A percentile compares a stretch with the other conserved stretches of the same genome.
These are phyloP conservation scores for Threskiornis aethiopicus DNA, from an alignment of 2,797 vertebrate species.

Conservation along the genomic window DNA sequence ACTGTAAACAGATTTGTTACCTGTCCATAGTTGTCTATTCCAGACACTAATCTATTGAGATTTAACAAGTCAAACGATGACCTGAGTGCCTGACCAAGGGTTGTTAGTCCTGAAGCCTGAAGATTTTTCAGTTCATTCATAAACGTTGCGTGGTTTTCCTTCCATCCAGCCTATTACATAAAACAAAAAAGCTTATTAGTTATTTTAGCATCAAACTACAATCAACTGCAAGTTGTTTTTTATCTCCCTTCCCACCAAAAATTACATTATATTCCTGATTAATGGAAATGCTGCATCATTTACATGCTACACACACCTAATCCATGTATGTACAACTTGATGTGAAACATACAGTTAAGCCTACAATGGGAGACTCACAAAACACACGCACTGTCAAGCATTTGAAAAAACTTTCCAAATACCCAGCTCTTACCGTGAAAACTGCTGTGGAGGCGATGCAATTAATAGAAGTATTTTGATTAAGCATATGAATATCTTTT, in stretches of 20 bases:
- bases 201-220: not conserved
- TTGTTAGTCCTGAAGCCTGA: constrained; percentile 93
- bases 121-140: constrained; percentile 99
- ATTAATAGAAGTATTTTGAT: not conserved
- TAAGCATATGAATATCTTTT: not conserved
- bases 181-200: not conserved
- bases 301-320: not conserved
- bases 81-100: constrained; percentile 92
- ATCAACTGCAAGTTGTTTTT: not conserved
- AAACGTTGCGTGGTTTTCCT: constrained; percentile 97
- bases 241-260: not conserved
- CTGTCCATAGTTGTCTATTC: constrained; percentile 99
- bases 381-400: not conserved
- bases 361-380: not conserved
- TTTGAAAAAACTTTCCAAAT: not conserved
- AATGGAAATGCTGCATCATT: not conserved
- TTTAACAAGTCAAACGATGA: constrained; percentile 97
- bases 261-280: not conserved
- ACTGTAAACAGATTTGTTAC: constrained; percentile 70
- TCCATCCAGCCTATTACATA: constrained; percentile 91
- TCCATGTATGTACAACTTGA: not conserved
- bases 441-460: not conserved
- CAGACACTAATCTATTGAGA: constrained; percentile 97
- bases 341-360: not conserved
- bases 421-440: not conserved